Evolutionary conservation across 2,888 invertebrate species (phyloP).

Genomic region (Augiades crinisus): DNA sequence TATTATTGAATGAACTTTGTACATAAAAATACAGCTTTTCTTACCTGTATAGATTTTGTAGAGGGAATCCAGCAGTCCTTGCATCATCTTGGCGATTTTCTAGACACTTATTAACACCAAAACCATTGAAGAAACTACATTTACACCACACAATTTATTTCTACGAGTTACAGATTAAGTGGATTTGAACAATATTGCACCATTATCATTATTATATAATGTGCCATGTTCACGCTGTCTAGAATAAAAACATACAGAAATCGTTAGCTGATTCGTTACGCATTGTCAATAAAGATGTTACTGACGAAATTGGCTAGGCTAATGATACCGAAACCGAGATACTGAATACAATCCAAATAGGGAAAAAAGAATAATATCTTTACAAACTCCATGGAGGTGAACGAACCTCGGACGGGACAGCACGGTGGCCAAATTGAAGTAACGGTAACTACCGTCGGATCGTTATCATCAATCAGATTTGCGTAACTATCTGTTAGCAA

Average conservation of each 20-base stretch:
- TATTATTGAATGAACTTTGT: too few relatives aligned
- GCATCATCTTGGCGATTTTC: slow-evolving; percentile 68
- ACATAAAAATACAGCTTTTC: slow-evolving; percentile 29
- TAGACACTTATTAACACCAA: slow-evolving; percentile 45
- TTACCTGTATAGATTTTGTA: slow-evolving; percentile 75
- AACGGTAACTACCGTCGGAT: slow-evolving; percentile 66
- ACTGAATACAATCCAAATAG: slow-evolving; percentile 32
- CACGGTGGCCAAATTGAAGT: slow-evolving; percentile 74
- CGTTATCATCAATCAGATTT: slow-evolving; percentile 79
- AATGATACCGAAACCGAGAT: slow-evolving; percentile 13
- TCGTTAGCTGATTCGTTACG: slow-evolving; percentile 42
- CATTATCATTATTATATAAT: slow-evolving; percentile 53
- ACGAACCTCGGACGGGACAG: slow-evolving; percentile 57
- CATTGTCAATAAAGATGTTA: slow-evolving; percentile 42
- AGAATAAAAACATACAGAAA: slow-evolving; percentile 10
- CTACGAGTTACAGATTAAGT: slow-evolving; percentile 14
- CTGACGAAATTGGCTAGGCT: slow-evolving; percentile 17
- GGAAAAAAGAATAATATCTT: slow-evolving; percentile 39
- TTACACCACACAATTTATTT: slow-evolving; percentile 22
- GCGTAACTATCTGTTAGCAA: slow-evolving; percentile 76
- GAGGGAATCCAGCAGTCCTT: slow-evolving; percentile 72
- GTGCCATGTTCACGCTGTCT: slow-evolving; percentile 46
- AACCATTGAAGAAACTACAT: slow-evolving; percentile 39
- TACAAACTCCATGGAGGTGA: slow-evolving; percentile 47
- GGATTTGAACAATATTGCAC: slow-evolving; percentile 39